Base-by-base conservation (phyloP, 2,797 vertebrate species). In the Pseudochirops corinnae region DNA sequence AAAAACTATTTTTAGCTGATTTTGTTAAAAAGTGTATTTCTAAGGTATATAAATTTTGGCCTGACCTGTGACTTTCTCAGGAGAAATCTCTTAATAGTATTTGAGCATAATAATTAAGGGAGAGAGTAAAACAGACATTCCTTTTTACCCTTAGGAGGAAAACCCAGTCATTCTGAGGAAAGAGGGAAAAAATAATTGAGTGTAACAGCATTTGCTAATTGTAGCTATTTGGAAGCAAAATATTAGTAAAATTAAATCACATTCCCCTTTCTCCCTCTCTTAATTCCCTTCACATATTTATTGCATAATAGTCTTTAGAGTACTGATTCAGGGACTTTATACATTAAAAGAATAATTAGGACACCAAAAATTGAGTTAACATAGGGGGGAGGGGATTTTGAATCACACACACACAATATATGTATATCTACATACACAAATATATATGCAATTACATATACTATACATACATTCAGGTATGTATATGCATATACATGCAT, bases 81-180 rank as follows among this genome's bases (percentile, higher is more conserved):
- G 90, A 97, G 95, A 94, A 97, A 97, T 95, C 93, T 95, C 96
- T 94, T 94, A 50, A 95, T 96, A 91, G 55, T 94, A 97, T 92
- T 14, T 97, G 57, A 97, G 97, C 60, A 82, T 95, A 97, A 96
- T 95, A 97, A 98, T 98, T 97, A 98, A 91, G 97, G 90, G 93
- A 92, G 82, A 90, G 55, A 96, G 91, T 93, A 95, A 97, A 90
- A 93, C 93, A 97, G 97, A 97, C 92, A 90, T 33, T 96, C 46
- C 21, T 97, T 94, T 95, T 96, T 6, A 96, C 0, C 55, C 90
- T 96, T 96, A 96, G 87, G 90, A 98, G 94, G 55, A 97, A 98
- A 52, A 98, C 1, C 67, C 56, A 98, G 67, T 94, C 97, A 90
- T 94, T 95, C 67, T 94, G 92, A 97, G 90, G 92, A 95, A 95